Conservation (phyloP, 2,888 invertebrate species). For the Polietes domitor region DNA sequence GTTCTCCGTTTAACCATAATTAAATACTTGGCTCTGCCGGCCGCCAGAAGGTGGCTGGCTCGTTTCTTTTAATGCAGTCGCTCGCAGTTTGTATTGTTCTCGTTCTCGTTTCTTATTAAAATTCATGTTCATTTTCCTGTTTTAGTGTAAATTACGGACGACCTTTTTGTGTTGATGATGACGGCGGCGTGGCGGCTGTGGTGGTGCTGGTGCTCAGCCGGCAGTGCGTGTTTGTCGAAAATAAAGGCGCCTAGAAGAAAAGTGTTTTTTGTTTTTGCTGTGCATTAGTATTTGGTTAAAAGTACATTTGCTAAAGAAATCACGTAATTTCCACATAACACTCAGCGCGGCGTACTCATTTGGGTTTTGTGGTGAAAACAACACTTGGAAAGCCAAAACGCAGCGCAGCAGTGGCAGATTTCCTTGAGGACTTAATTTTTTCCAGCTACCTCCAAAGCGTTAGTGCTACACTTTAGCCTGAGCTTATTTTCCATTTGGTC, state of each 20-base stretch:
- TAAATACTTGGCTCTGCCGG: slow-evolving; percentile 55
- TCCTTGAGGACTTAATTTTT: slow-evolving; percentile 24
- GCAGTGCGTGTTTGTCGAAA: slow-evolving; percentile 48
- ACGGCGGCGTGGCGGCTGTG: background rate
- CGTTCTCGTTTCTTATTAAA: slow-evolving; percentile 47
- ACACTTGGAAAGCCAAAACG: background rate
- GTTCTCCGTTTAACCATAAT: slow-evolving; percentile 39
- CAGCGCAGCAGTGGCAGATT: slow-evolving; percentile 4
- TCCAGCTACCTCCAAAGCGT: background rate
- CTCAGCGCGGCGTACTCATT: slow-evolving; percentile 35
- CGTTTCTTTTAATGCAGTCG: background rate
- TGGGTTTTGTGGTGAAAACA: slow-evolving; percentile 35
- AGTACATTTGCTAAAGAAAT: slow-evolving; percentile 61
- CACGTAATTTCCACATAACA: slow-evolving; percentile 57
- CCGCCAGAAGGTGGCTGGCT: background rate
- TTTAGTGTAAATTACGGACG: slow-evolving; percentile 51
- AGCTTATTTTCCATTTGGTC: slow-evolving; percentile 28
- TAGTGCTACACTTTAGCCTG: slow-evolving; percentile 29
- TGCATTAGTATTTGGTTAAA: slow-evolving; percentile 59
- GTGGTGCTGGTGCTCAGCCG: background rate
- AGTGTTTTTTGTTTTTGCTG: background rate
- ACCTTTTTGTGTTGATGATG: slow-evolving; percentile 15
- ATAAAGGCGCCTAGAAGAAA: slow-evolving; percentile 34
- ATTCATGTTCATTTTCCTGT: slow-evolving; percentile 58
- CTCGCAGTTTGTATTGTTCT: slow-evolving; percentile 9